Base-by-base conservation (phyloP, 2,113 vertebrate genomes). In the Myotis yumanensis region DNA sequence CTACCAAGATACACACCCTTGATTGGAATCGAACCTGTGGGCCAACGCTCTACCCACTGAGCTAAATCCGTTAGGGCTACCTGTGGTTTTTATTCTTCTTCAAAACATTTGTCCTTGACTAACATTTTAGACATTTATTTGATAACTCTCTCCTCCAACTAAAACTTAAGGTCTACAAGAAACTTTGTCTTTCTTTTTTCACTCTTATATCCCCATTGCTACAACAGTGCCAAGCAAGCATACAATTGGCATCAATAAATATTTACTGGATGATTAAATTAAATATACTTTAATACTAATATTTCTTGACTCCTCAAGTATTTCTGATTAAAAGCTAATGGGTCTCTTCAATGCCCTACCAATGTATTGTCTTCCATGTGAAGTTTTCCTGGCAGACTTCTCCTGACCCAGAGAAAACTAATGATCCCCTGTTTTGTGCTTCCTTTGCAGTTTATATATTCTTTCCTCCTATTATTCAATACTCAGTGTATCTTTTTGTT, bases 301-400 rank as follows among this genome's bases (percentile, higher is more conserved):
- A 52, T 82, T 71, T 68, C 43, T 91, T 48, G 32, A 91, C 20
- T 80, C 83, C 52, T 96, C 30, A 51, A 68, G 23, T 66, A 75
- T 51, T 83, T 35, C n/a, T 86, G 22, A 93, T 86, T 77, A 90
- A 96, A 97, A 89, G 32, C 59, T 25, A 76, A 57, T 18, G 8
- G 7, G 15, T 72, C 14, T 90, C 68, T 93, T 92, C 9, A 22
- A 4, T 68, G 32, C 3, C 11, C 48, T 23, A 4, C 1, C 35
- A 35, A 51, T 25, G 32, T 52, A 32, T 75, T 23, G 22, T 43
- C 81, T 90, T 75, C 87, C 77, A 16, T 48, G 48, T 75, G 48
- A 89, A 64, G 32, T 30, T 16, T 76, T 94, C 48, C 57, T 80
- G 46, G n/a, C 3, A 77, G 28, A 83, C 32, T 85, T 48, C 73